These are phyloP conservation scores for Pogona vitticeps DNA, from an alignment of 2,113 vertebrate species.

Conservation along the genomic window DNA sequence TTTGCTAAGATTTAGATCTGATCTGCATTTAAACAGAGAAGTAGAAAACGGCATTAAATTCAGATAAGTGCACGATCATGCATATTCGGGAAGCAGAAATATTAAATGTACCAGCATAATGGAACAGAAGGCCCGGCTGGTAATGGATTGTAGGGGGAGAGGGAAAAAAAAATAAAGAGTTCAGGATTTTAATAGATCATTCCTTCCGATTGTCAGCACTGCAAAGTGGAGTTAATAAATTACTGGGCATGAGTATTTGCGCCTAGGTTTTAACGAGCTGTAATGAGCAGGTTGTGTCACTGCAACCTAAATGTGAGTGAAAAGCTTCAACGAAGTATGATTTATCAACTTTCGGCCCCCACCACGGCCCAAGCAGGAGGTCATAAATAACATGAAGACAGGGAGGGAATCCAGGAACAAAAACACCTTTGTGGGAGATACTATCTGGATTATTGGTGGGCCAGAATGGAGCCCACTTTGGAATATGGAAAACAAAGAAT, in stretches of 20 bases:
- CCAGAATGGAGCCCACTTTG: background rate
- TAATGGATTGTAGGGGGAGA: slow-evolving; percentile 41
- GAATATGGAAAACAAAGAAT: no score
- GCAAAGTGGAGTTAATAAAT: slow-evolving; percentile 69
- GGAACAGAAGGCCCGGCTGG: slow-evolving; percentile 31
- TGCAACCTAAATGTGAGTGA: slow-evolving; percentile 44
- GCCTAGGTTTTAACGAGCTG: slow-evolving; percentile 57
- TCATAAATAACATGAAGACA: slow-evolving; percentile 40
- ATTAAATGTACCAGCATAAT: slow-evolving; percentile 20
- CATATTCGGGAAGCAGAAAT: slow-evolving; percentile 42
- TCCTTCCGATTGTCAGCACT: slow-evolving; percentile 45
- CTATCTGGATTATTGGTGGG: background rate
- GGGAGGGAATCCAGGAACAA: background rate
- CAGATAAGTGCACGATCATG: slow-evolving; percentile 35
- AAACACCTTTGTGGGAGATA: background rate
- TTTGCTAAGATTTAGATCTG: slow-evolving; percentile 68
- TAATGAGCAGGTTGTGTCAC: slow-evolving; percentile 52
- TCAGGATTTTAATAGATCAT: slow-evolving; percentile 57
- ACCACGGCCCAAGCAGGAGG: slow-evolving; percentile 49
- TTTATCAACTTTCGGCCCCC: slow-evolving; percentile 58
- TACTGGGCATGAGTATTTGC: slow-evolving; percentile 41
- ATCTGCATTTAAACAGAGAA: slow-evolving; percentile 58
- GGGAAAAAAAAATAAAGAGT: slow-evolving; percentile 14
- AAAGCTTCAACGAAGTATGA: slow-evolving; percentile 50
- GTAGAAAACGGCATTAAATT: slow-evolving; percentile 64